Evolutionary conservation across 2,888 invertebrate genomes (phyloP), one percentile per base, ranked within the genome.

Genomic region (Ephialtes manifestator): DNA sequence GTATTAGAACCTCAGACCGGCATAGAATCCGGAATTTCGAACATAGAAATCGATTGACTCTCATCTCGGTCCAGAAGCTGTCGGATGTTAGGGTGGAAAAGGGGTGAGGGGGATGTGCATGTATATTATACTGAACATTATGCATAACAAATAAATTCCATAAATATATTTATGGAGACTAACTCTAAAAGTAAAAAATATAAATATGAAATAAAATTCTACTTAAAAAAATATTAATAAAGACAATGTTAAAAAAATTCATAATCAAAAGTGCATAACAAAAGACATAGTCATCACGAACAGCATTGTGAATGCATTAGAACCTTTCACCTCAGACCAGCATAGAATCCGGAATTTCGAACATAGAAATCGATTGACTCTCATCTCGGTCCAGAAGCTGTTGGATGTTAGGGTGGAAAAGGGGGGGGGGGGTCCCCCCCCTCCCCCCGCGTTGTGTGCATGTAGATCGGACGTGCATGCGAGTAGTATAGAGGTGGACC

Each of bases 21-120:
- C 51, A 39, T 15, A 31, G 65, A 76, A 65, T 53, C 15, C 28
- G 43, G 76, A 76, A 51, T 51, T 75, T 51, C 55, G 15, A 43
- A 8, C 51, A 20, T 39, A 35, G 60, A 74, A 81, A 84, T 81
- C 72, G 81, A 84, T 84, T 81, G 77, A 48, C 67, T 84, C 71
- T 60, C 83, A 72, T 65, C 48, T 58, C 60, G 81, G 48, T 77
- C 67, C 28, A 67, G 84, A 74, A 81, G 84, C 24, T 53, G 53
- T 71, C 51, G 46, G 20, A 63, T 39, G 43, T 20, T 7, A 18
- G 51, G 43, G 58, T 15, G 31, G 8, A 20, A 70, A 70, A 43
- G 60, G 75, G 48, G 53, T 11, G 71, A 10, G 55, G 5, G 20
- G 35, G 10, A 39, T 20, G 43, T 63, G 68, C 68, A 76, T n/a